Evolutionary conservation across 2,888 invertebrate genomes (phyloP), one percentile per base, ranked within the genome.

Genomic region (Hetaerina titia): DNA sequence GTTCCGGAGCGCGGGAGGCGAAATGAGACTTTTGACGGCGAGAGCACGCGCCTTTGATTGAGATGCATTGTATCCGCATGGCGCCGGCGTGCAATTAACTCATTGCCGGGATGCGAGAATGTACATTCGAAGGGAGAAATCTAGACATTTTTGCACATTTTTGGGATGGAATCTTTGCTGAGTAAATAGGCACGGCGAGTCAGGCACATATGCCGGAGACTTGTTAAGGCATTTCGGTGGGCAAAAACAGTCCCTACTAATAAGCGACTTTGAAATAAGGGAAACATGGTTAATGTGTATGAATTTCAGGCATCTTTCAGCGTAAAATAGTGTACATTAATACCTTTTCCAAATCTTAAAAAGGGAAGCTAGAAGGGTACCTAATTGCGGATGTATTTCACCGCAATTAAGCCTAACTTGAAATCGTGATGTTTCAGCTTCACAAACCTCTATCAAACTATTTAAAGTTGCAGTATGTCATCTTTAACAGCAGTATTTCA

Each of bases 71-170:
- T 81, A 25, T 81, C 25, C 81, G 15, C 31, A 15, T 11, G 81
- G 25, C 15, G 81, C n/a, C 81, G 13, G 25, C 81, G 81, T 69
- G 69, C 81, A 81, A 81, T 81, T 81, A 81, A 81, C 81, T 81
- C 81, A 81, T 81, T 81, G 81, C 81, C 25, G 25, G 2, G 81
- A 31, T 81, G 81, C 31, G 11, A 31, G 81, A 9, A 31, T 81
- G 25, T 31, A 13, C 81, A 31, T 25, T 7, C 74, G 74, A 25
- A 7, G n/a, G 25, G 74, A 31, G 81, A 15, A 81, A 4, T 25
- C 25, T 11, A 31, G 4, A 31, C 31, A 31, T 81, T 81, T 81
- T 81, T 31, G 81, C 15, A 31, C 81, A 31, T 31, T 81, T 81
- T 81, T 31, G 69, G n/a, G 69, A 22, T 9, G n/a, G 69, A 11